phyloP scores from a whole-genome alignment of 1,140 invertebrate genomes.

The Sarcophaga peregrina region DNA sequence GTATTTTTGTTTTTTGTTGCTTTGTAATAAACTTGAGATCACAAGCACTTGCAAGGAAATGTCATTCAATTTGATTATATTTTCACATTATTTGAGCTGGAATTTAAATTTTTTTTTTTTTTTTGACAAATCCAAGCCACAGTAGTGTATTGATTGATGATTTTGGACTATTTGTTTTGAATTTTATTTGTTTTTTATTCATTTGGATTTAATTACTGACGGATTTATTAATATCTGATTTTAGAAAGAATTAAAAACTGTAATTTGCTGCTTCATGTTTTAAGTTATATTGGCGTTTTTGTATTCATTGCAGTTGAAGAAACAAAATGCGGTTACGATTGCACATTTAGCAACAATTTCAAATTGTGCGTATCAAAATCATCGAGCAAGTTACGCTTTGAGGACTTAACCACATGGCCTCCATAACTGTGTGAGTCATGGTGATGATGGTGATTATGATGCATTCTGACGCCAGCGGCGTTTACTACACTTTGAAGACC shows the following conservation, averaged over 20 bases:
- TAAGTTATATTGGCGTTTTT: conserved; percentile 27
- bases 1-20: conserved; percentile 47
- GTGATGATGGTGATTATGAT: conserved; percentile 33
- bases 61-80: too few relatives aligned
- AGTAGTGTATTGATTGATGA: background rate
- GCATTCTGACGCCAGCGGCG: conserved; percentile 28
- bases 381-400: conserved; percentile 63
- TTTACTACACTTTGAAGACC: conserved; percentile 52
- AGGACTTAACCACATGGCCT: conserved; percentile 54
- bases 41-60: conserved; percentile 58
- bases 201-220: conserved; percentile 9
- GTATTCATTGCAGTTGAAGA: background rate
- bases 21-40: conserved; percentile 65
- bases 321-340: conserved; percentile 65
- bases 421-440: conserved; percentile 44
- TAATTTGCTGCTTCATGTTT: conserved; percentile 38
- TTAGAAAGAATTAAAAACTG: conserved; percentile 22
- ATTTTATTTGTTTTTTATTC: conserved; percentile 46
- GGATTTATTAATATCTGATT: conserved; percentile 16
- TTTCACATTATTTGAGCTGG: background rate
- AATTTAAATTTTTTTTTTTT: conserved; percentile 22
- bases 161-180: conserved; percentile 56
- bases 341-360: conserved; percentile 69
- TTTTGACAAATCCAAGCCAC: background rate
- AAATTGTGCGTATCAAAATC: conserved; percentile 68